Evolutionary conservation across 2,888 invertebrate genomes (phyloP).

Genomic region (Steinernema carpocapsae): DNA sequence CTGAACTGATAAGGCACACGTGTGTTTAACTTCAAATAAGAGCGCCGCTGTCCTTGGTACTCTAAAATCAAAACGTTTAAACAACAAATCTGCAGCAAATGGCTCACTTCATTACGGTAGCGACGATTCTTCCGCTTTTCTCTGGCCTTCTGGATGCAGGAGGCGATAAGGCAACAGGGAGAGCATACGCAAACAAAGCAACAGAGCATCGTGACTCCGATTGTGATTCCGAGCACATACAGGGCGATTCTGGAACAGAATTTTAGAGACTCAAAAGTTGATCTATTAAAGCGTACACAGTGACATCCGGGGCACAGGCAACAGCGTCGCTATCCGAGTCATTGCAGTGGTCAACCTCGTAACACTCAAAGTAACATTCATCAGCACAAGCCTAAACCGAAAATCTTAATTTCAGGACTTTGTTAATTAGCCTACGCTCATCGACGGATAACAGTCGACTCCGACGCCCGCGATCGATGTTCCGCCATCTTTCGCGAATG

Average conservation of each 20-base stretch:
- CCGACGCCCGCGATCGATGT: neutral
- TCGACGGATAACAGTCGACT: neutral
- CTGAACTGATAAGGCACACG: too few species aligned
- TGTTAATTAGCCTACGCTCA: neutral
- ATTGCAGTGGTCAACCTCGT: conserved; percentile 21
- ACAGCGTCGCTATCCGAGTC: neutral
- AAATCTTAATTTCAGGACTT: neutral
- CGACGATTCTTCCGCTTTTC: too few species aligned
- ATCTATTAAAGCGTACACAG: neutral
- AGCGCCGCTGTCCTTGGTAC: too few species aligned
- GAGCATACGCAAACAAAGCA: neutral
- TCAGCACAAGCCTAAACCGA: neutral
- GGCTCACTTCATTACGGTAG: too few species aligned
- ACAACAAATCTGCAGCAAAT: too few species aligned
- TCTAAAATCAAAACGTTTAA: too few species aligned
- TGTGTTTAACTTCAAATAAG: too few species aligned
- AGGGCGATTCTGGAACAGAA: neutral
- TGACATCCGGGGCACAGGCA: conserved; percentile 13
- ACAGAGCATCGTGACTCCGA: conserved; percentile 5
- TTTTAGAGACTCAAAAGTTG: too few species aligned
- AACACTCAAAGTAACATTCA: neutral
- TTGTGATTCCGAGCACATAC: neutral
- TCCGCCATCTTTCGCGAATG: neutral
- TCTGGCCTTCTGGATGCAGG: too few species aligned
- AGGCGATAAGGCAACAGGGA: neutral